Conservation (phyloP, 2,888 invertebrate species). For the Metallyticus violacea region DNA sequence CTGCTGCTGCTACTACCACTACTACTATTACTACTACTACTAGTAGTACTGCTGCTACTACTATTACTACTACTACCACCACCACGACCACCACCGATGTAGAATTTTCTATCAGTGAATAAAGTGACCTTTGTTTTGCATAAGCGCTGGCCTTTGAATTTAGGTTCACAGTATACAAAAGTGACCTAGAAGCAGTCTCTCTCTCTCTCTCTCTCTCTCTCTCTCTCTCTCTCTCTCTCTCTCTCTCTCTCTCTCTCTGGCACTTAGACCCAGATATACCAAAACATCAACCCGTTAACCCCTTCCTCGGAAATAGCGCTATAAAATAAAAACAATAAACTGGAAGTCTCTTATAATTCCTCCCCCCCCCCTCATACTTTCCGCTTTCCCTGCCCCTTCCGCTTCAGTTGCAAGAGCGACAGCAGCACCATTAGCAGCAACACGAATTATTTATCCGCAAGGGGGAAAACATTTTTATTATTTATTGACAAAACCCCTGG, state of each 20-base stretch:
- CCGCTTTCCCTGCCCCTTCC: neutral
- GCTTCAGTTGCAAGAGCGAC: neutral
- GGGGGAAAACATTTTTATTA: conserved; percentile 7
- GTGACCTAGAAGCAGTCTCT: too few relatives aligned
- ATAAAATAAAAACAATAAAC: neutral
- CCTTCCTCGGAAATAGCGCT: neutral
- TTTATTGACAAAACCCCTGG: conserved; percentile 14
- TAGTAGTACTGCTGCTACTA: too few relatives aligned
- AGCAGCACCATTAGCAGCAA: neutral
- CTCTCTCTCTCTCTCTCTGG: neutral
- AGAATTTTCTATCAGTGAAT: too few relatives aligned
- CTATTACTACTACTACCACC: too few relatives aligned
- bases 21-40: too few relatives aligned
- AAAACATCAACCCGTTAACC: neutral
- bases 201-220: too few relatives aligned
- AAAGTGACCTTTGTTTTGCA: too few relatives aligned
- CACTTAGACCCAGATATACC: too few relatives aligned
- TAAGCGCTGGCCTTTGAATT: too few relatives aligned
- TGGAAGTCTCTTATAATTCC: neutral
- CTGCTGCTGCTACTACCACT: too few relatives aligned
- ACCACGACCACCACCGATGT: too few relatives aligned
- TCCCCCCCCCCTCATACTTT: neutral
- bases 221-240: neutral
- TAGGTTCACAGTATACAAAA: too few relatives aligned
- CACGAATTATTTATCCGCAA: conserved; percentile 7